These are phyloP conservation scores for Neodiprion lecontei DNA, from an alignment of 1,140 invertebrate species.

Conservation along the genomic window DNA sequence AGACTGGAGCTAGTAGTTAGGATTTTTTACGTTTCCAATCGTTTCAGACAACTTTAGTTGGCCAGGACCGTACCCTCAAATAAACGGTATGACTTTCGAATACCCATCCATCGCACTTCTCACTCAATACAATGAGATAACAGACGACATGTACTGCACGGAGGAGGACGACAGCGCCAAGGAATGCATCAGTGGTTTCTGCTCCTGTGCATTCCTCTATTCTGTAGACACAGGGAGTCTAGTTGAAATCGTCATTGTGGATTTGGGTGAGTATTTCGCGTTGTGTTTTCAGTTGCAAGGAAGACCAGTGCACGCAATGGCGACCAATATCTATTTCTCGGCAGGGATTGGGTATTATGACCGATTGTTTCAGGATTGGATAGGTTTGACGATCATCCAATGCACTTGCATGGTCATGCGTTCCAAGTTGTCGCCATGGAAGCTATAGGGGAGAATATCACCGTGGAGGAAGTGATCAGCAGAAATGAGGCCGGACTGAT, in stretches of 20 bases:
- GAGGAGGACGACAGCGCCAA: slow-evolving; percentile 25
- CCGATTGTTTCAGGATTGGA: slow-evolving; percentile 16
- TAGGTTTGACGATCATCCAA: slow-evolving; percentile 30
- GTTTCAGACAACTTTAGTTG: slow-evolving; percentile 26
- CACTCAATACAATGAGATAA: slow-evolving; percentile 26
- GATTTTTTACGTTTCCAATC: background rate
- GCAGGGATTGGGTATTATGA: background rate
- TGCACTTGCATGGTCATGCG: slow-evolving; percentile 32
- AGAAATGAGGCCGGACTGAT: slow-evolving; percentile 28
- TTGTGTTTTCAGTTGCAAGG: no score
- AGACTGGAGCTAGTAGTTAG: background rate
- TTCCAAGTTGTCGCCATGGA: slow-evolving; percentile 33
- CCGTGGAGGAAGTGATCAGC: slow-evolving; percentile 25
- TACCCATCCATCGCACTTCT: slow-evolving; percentile 32
- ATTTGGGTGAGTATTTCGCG: background rate
- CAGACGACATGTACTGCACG: slow-evolving; percentile 27
- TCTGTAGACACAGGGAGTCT: slow-evolving; percentile 24
- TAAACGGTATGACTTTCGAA: slow-evolving; percentile 35
- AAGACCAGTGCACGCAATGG: background rate
- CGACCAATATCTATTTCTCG: background rate
- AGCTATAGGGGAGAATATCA: slow-evolving; percentile 17
- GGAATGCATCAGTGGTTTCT: slow-evolving; percentile 27
- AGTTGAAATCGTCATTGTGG: slow-evolving; percentile 32
- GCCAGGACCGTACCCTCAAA: slow-evolving; percentile 33
- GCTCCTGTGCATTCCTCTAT: slow-evolving; percentile 30